Evolutionary conservation across 2,888 invertebrate genomes (phyloP), one percentile per base, ranked within the genome.

Genomic region (Lasioglossum pauxillum): DNA sequence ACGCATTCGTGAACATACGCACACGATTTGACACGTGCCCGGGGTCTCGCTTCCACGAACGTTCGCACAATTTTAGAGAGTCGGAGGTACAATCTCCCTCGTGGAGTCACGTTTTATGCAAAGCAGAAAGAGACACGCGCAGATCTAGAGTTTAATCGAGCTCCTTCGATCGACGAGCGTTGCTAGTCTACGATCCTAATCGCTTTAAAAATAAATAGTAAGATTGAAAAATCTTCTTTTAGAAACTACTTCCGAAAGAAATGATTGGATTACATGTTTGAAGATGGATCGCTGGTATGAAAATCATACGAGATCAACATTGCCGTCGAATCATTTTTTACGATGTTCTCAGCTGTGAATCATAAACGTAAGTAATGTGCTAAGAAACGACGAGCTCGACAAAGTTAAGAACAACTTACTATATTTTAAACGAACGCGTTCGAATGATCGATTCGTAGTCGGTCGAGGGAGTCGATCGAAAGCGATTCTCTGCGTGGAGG

Each of bases 11-110:
- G 60, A 19, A 71, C 57, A 41, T 41, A 64, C 41, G 69, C 78
- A 60, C 46, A 69, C 46, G 49, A 72, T 7, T 64, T 23, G 72
- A 57, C 79, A 85, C 85, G 85, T 84, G 72, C 75, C 85, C 72
- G 75, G 79, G 79, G 57, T 74, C 60, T 14, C 49, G 27, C 74
- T 49, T 46, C 35, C 49, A 14, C 57, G 49, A 35, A 41, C 16
- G 46, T 60, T 23, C n/a, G 71, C 78, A 84, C 69, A 78, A 75
- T 64, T 84, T 78, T 79, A 46, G 46, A 38, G 35, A 53, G 31
- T 31, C 41, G 38, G 67, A 38, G 44, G 60, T 71, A 31, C 38
- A 75, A 84, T 44, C 41, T 60, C 69, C 38, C 27, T n/a, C 71
- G 53, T 10, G 23, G 31, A 57, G 46, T 69, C 82, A 80, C 74